Conservation (phyloP, 2,888 invertebrate species). For the Creontiades dilutus region DNA sequence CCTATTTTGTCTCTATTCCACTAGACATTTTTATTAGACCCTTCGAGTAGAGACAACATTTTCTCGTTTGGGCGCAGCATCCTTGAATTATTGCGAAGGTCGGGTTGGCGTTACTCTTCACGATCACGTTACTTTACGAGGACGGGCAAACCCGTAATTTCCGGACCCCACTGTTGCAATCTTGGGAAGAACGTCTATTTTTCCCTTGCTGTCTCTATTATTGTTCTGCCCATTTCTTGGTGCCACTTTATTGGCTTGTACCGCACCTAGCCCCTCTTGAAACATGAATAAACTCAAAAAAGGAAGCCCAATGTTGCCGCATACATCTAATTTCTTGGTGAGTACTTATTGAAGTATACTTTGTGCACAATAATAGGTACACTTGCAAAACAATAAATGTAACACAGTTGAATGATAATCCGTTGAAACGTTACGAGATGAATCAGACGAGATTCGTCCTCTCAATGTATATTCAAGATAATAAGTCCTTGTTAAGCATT, state of each 20-base stretch:
- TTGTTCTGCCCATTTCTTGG: not conserved
- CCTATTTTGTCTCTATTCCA: not conserved
- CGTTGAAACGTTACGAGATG: too few species aligned
- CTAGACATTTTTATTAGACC: not conserved
- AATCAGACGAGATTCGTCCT: too few species aligned
- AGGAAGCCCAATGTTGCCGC: too few species aligned
- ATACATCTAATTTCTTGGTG: too few species aligned
- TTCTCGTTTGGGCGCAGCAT: not conserved
- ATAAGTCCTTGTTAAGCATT: too few species aligned
- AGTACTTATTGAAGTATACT: too few species aligned
- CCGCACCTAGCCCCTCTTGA: not conserved
- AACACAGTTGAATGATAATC: too few species aligned
- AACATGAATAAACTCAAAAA: too few species aligned
- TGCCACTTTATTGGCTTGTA: not conserved
- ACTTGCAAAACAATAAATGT: too few species aligned
- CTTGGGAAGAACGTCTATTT: not conserved
- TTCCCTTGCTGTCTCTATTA: not conserved
- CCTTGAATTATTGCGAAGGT: constrained; percentile 25
- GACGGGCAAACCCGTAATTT: not conserved
- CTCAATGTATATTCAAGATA: too few species aligned
- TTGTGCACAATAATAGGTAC: too few species aligned
- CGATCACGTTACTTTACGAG: not conserved
- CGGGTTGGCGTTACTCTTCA: constrained; percentile 13
- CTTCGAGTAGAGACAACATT: not conserved
- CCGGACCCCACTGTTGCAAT: not conserved